Base-by-base conservation (phyloP, 2,797 vertebrate genomes). In the Eupleurogrammus muticus region DNA sequence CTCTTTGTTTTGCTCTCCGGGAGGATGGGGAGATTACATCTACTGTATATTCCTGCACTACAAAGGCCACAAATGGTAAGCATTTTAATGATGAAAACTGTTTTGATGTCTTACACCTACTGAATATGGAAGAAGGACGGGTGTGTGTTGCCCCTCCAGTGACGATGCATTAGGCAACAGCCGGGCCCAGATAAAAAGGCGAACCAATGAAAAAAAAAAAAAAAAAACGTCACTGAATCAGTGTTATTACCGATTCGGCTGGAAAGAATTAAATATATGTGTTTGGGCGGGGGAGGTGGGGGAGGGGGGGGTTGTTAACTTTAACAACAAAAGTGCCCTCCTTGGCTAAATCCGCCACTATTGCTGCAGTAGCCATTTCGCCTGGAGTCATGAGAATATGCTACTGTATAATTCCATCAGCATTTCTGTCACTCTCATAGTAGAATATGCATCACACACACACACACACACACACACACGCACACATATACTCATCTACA, bases 191-290 rank as follows among this genome's bases (percentile, higher is more conserved):
- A 89, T 84, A 68, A 88, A 90, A 91, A 89, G 80, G 52, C 58
- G 91, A 90, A 94, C 91, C 92, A 87, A 75, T 82, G 93, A 85
- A 61, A 59, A 59, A 62, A 86, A 91, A 93, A 89, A 93, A 85
- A 61, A 59, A 59, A 62, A 86, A 91, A 93, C 89, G 77, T 91
- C 66, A 78, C 86, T 93, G 89, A 92, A 94, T 92, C 93, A 94
- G 86, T 95, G 92, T 94, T 94, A 96, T 93, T 95, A 91, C 91
- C 92, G 92, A 94, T 93, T 94, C 90, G 79, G 84, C 59, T 86
- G 84, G 89, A 52, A 79, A 58, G 51, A 79, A 67, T 57, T 59
- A 40, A 66, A 70, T 42, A 60, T 48, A 56, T 56, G 65, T 42
- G 40, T 62, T 13, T 63, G 28, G 28, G 3, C 28, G 28, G 28